These are phyloP conservation scores for Luidia sarsii DNA, from an alignment of 53 echinoderm and acorn worm species.

Conservation along the genomic window DNA sequence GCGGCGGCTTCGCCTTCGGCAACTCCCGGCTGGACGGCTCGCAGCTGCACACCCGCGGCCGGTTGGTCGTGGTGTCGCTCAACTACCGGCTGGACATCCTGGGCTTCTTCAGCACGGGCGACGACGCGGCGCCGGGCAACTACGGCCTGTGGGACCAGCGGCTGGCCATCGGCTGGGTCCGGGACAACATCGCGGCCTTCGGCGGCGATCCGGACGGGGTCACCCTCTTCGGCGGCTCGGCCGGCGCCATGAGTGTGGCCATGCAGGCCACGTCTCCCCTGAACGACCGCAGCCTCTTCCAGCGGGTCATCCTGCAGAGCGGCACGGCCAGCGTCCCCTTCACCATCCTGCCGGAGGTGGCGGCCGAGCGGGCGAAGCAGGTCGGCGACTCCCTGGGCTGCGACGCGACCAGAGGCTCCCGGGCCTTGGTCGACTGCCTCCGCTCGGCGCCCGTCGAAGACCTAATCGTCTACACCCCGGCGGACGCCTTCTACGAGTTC, in stretches of 20 bases:
- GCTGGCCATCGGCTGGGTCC: conserved; percentile 65
- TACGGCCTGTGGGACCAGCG: conserved; percentile 62
- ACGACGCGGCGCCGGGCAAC: conserved; percentile 52
- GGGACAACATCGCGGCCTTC: conserved; percentile 55
- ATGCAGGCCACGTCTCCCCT: conserved; percentile 8
- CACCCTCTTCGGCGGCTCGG: conserved; percentile 67
- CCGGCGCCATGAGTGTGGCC: conserved; percentile 20
- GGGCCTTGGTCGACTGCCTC: background rate
- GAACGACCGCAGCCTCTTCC: conserved; percentile 21
- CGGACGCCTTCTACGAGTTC: too few species aligned
- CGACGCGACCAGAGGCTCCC: too few species aligned
- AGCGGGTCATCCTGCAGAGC: conserved; percentile 27
- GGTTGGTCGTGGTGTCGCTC: conserved; percentile 68
- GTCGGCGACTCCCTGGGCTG: background rate
- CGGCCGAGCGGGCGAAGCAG: background rate
- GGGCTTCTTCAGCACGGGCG: conserved; percentile 63
- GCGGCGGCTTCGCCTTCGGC: conserved; percentile 35
- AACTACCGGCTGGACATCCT: conserved; percentile 69
- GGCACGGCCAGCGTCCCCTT: background rate
- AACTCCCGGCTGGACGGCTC: conserved; percentile 36
- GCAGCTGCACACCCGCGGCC: conserved; percentile 33
- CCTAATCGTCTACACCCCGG: background rate
- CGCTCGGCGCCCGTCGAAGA: background rate
- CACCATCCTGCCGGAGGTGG: background rate
- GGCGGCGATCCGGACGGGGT: conserved; percentile 62